These are phyloP conservation scores for Cecropterus lyciades DNA, from an alignment of 1,140 invertebrate genomes.

Conservation along the genomic window DNA sequence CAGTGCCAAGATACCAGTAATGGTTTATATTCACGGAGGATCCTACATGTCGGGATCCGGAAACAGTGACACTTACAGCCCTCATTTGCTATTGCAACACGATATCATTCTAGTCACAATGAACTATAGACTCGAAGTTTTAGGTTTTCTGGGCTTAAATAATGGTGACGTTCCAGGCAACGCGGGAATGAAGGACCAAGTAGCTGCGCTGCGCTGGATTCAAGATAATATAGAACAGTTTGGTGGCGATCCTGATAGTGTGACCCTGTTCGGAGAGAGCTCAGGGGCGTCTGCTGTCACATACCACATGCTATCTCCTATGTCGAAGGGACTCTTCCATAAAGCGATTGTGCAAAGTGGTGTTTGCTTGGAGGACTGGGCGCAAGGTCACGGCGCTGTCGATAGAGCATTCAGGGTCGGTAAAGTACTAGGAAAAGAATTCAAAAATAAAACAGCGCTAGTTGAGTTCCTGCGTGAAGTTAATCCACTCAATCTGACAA, in stretches of 20 bases:
- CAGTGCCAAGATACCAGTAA: constrained; percentile 75
- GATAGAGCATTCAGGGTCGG: constrained; percentile 68
- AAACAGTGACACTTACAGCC: constrained; percentile 35
- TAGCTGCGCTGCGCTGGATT: constrained; percentile 68
- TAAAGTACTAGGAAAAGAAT: constrained; percentile 69
- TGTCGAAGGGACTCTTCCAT: constrained; percentile 85
- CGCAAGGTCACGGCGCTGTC: constrained; percentile 52
- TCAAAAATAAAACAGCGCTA: constrained; percentile 65
- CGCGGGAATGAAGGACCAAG: constrained; percentile 87
- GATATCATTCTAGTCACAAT: constrained; percentile 40
- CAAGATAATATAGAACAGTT: constrained; percentile 83
- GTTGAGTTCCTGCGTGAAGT: constrained; percentile 74
- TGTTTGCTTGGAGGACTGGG: constrained; percentile 80
- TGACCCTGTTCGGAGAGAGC: constrained; percentile 90
- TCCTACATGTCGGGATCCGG: constrained; percentile 66
- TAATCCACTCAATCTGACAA: constrained; percentile 37
- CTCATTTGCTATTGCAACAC: constrained; percentile 38
- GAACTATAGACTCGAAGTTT: constrained; percentile 45
- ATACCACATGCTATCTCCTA: constrained; percentile 87
- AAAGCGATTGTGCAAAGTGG: constrained; percentile 85
- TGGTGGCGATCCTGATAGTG: constrained; percentile 88
- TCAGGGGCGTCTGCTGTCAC: constrained; percentile 88
- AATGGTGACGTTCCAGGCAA: constrained; percentile 85
- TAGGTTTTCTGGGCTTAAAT: constrained; percentile 86
- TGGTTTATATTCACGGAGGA: constrained; percentile 87